These are phyloP conservation scores for Neopelma chrysocephalum DNA, from an alignment of 2,797 vertebrate species.

Conservation along the genomic window DNA sequence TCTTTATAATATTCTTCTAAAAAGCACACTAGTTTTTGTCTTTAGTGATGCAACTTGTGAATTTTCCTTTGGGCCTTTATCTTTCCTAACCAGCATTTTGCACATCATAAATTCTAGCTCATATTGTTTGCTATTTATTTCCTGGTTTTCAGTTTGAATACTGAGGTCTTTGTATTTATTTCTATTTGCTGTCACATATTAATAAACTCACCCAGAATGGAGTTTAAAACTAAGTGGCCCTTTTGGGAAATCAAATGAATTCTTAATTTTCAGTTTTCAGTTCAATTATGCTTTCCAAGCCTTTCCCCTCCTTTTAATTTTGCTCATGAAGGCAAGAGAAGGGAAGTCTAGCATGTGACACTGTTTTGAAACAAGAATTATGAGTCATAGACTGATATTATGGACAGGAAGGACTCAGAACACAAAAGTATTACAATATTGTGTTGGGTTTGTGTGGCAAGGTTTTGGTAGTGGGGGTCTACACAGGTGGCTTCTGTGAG, in stretches of 20 bases:
- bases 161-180: neutral
- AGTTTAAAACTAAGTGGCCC: neutral
- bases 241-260: neutral
- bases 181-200: slow-evolving; percentile 3
- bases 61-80: slow-evolving; percentile 19
- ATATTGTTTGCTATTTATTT: slow-evolving; percentile 32
- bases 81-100: neutral
- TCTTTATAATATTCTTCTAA: neutral
- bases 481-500: neutral
- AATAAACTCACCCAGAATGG: neutral
- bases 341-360: slow-evolving; percentile 58
- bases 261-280: slow-evolving; percentile 21
- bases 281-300: slow-evolving; percentile 5
- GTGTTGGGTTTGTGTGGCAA: neutral
- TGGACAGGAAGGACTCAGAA: slow-evolving; percentile 18
- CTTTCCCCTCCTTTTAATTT: slow-evolving; percentile 15
- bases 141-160: slow-evolving; percentile 15
- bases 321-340: slow-evolving; percentile 20
- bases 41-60: neutral
- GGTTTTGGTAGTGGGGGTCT: neutral
- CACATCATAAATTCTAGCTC: slow-evolving; percentile 10
- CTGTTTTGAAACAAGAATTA: slow-evolving; percentile 49
- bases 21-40: neutral
- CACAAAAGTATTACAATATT: neutral
- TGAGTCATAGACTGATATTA: slow-evolving; percentile 47